phyloP scores from a whole-genome alignment of 2,113 vertebrate genomes.

The Forbesichthys agassizii region DNA sequence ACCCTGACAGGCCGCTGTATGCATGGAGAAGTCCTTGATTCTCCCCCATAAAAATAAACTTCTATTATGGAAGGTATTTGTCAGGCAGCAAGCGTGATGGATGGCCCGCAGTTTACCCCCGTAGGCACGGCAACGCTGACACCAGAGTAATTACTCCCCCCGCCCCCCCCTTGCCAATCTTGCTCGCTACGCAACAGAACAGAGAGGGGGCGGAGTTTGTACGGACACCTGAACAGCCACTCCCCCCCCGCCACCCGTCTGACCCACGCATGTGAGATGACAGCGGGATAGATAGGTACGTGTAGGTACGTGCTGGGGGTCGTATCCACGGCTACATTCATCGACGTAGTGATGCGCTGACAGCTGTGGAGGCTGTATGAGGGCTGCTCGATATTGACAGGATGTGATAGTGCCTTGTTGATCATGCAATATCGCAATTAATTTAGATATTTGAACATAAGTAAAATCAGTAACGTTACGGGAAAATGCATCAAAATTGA shows the following conservation, averaged over 20 bases:
- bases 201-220: slow-evolving; percentile 42
- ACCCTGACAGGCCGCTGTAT: slow-evolving; percentile 99
- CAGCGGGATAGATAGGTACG: too few species aligned
- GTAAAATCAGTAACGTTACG: too few species aligned
- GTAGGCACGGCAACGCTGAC: slow-evolving; percentile 89
- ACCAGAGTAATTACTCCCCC: slow-evolving; percentile 80
- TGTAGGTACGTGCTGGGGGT: too few species aligned
- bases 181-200: slow-evolving; percentile 23
- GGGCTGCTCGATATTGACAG: too few species aligned
- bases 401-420: too few species aligned
- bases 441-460: too few species aligned
- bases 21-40: slow-evolving; percentile 99
- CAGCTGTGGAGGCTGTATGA: too few species aligned
- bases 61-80: slow-evolving; percentile 99
- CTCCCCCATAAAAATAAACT: slow-evolving; percentile 99
- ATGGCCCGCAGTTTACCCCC: slow-evolving; percentile 93
- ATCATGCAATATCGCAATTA: too few species aligned
- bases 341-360: too few species aligned
- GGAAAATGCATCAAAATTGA: too few species aligned
- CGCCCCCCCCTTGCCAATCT: slow-evolving; percentile 45
- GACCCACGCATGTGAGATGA: not conserved
- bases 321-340: too few species aligned
- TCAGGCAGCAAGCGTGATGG: slow-evolving; percentile 97
- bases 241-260: slow-evolving; percentile 24
- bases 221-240: too few species aligned